Evolutionary conservation across 2,797 vertebrate genomes (phyloP), one percentile per base, ranked within the genome.

Genomic region (Ciconia nigra): DNA sequence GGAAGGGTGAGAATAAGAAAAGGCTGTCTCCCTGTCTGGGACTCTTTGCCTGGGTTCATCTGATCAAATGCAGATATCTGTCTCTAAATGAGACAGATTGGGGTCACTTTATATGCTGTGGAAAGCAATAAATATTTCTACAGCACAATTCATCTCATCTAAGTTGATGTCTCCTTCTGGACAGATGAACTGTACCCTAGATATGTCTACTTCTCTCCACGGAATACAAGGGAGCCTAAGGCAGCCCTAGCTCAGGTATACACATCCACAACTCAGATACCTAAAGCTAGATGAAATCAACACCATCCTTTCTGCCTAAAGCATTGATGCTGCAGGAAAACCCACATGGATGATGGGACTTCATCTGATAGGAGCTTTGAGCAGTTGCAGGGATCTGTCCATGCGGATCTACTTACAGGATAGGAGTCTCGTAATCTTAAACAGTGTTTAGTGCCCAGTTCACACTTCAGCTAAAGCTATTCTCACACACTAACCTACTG

Each of bases 1-100:
- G 83, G 49, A 96, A 91, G 44, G 35, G 78, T 28, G 47, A 91
- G 55, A 93, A 42, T 91, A 62, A 96, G 83, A 83, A 54, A 71
- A 73, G 29, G 26, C 42, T 55, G 37, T 29, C 17, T 15, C 31
- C 8, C 37, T 47, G 19, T 25, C 54, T 24, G 11, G 29, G 21
- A 42, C 16, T 55, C 55, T 47, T 47, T 55, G 55, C 44, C 44
- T 62, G 35, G 3, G 3, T 65, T 85, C 52, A 58, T 54, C 28
- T n/a, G 46, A 86, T 84, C 29, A 81, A 83, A 94, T 26, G 26
- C 26, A 91, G 58, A 0, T 76, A 55, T 25, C 52, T 66, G 3
- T n/a, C 46, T 62, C 24, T 59, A 87, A 69, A 39, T 22, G 67
- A 89, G 67, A 83, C 39, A 71, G 71, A 83, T 0, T 37, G 5